Evolutionary conservation across 2,888 invertebrate species (phyloP).

Genomic region (Linyphia triangularis): DNA sequence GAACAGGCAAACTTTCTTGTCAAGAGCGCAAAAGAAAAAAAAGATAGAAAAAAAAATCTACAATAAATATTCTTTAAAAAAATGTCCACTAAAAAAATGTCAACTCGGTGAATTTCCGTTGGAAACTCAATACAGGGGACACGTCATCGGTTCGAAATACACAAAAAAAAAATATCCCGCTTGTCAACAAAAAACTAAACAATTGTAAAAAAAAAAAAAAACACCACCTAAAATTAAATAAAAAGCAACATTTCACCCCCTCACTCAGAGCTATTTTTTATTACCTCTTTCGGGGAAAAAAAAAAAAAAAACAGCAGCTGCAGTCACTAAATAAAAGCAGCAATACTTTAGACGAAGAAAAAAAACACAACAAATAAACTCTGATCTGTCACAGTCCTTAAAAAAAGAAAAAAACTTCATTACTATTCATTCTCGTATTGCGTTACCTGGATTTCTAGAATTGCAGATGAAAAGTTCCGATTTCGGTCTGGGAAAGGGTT

Average conservation of each 20-base stretch:
- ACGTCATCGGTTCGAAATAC: background rate
- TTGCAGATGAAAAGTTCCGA: slow-evolving; percentile 47
- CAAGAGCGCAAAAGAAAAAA: too few species aligned
- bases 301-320: too few species aligned
- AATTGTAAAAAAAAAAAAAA: background rate
- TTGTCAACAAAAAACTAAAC: background rate
- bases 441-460: slow-evolving; percentile 47
- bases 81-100: too few species aligned
- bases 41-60: too few species aligned
- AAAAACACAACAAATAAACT: background rate
- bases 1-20: too few species aligned
- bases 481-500: slow-evolving; percentile 17
- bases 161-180: background rate
- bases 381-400: background rate
- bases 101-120: background rate
- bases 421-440: background rate
- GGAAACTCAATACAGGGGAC: background rate
- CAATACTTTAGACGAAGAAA: background rate
- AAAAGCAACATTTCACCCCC: background rate
- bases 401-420: background rate
- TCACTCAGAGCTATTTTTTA: background rate
- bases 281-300: too few species aligned
- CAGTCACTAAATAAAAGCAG: background rate
- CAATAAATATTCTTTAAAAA: too few species aligned
- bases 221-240: background rate